Evolutionary conservation across 2,797 vertebrate species (phyloP).

Genomic region (Buceros bicornis): DNA sequence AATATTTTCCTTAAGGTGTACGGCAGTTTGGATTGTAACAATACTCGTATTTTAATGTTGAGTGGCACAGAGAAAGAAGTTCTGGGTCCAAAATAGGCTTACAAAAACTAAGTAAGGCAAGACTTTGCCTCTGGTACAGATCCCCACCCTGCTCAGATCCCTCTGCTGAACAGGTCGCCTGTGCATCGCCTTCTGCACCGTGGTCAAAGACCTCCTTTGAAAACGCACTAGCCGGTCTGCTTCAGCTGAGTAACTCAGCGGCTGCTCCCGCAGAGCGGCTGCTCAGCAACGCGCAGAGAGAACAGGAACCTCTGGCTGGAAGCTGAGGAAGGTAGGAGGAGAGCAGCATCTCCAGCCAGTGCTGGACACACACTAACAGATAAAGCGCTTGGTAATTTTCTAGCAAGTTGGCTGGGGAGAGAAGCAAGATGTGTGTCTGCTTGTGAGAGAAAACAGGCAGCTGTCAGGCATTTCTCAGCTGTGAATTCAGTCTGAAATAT

Average conservation of each 20-base stretch:
- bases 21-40: not conserved
- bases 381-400: not conserved
- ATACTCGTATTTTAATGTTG: not conserved
- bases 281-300: fast-evolving
- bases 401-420: not conserved
- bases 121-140: not conserved
- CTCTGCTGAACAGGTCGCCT: not conserved
- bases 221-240: not conserved
- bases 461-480: not conserved
- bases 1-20: not conserved
- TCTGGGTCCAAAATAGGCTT: not conserved
- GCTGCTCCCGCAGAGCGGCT: not conserved
- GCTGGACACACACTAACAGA: not conserved
- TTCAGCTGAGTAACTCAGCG: not conserved
- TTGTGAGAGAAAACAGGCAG: not conserved
- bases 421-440: not conserved
- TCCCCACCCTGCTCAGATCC: not conserved
- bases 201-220: not conserved
- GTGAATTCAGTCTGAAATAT: not conserved
- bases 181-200: not conserved
- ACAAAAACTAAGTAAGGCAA: not conserved
- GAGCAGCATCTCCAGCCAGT: not conserved
- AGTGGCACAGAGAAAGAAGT: not conserved
- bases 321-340: not conserved
- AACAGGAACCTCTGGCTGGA: not conserved